These are phyloP conservation scores for Epinephelus coioides DNA, from an alignment of 2,797 vertebrate genomes.

Conservation along the genomic window DNA sequence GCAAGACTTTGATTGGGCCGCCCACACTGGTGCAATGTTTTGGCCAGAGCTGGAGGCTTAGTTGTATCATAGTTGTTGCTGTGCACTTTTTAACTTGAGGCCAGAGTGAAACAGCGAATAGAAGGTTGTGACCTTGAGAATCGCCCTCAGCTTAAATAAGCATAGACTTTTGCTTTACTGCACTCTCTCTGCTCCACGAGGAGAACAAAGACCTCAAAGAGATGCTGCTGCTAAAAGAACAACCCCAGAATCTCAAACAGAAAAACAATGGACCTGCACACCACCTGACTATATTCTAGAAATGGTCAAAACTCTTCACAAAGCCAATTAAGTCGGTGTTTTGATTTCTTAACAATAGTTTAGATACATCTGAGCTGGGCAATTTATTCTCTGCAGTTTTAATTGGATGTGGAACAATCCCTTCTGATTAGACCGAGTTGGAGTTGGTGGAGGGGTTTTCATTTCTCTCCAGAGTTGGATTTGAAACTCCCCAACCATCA, in stretches of 20 bases:
- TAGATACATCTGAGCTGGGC: slow-evolving; percentile 32
- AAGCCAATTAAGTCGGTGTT: slow-evolving; percentile 58
- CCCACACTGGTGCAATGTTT: slow-evolving; percentile 69
- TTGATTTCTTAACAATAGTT: slow-evolving; percentile 34
- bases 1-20: slow-evolving; percentile 68
- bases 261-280: slow-evolving; percentile 2
- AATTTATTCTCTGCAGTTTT: slow-evolving; percentile 48
- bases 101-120: slow-evolving; percentile 51
- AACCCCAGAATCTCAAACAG: background rate
- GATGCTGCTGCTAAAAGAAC: slow-evolving; percentile 34
- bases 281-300: slow-evolving; percentile 10
- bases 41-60: slow-evolving; percentile 59
- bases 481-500: slow-evolving; percentile 33
- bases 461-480: slow-evolving; percentile 38
- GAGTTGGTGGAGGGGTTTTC: slow-evolving; percentile 20
- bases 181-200: slow-evolving; percentile 13
- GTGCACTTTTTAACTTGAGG: slow-evolving; percentile 52
- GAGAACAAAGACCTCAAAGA: slow-evolving; percentile 58
- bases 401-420: slow-evolving; percentile 61
- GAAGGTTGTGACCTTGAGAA: slow-evolving; percentile 64
- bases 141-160: slow-evolving; percentile 54
- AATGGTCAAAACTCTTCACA: slow-evolving; percentile 18
- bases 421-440: slow-evolving; percentile 35
- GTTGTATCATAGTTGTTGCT: slow-evolving; percentile 56
- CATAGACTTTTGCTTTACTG: slow-evolving; percentile 40